Base-by-base conservation (phyloP, 2,888 invertebrate genomes). In the Cremastobaeus sp. region DNA sequence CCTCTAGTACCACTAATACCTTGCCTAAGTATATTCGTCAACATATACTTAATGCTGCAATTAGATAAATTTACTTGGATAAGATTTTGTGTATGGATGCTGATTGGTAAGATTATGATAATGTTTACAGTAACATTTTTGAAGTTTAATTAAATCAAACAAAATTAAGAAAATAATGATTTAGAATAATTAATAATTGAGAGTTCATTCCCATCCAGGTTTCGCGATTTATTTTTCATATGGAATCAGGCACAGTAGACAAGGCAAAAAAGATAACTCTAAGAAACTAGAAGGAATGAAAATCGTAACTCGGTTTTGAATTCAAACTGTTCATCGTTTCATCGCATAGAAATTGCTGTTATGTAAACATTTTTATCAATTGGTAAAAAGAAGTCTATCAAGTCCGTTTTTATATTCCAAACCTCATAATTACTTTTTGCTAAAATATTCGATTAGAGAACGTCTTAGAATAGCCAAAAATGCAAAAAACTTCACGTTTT, bases 1-100 rank as follows among this genome's bases (percentile, higher is more conserved):
- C 97, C 97, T 0, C 88, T 94, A 50, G 95, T 97, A 6, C 97
- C 97, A 0, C 86, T 94, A 39, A 89, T 97, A 74, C 97, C 97
- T 1, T 93, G 93, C 81, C 84, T 95, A 3, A 96, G 96, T 87
- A 92, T 96, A 37, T 91, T 96, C 75, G 93, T 95, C 82, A 98
- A 98, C 88, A 89, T 96, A 52, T 96, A 96, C 88, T 89, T 98
- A 55, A 97, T 97, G 97, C 91, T 95, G 81, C 95, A 96, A 88
- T 89, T 98, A 73, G 95, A 96, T 85, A 81, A 90, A 48, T 91
- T 92, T 82, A 97, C 97, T 1, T 97, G 97, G 97, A 91, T 96
- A 65, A 90, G 97, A 82, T 97, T 97, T 88, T 89, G 91, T 55
- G 90, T 95, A 11, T 98, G 97, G 97, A 90, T 98, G 78, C 83